Evolutionary conservation across 2,797 vertebrate genomes (phyloP), one percentile per base, ranked within the genome.

Genomic region (Myripristis jacobus): DNA sequence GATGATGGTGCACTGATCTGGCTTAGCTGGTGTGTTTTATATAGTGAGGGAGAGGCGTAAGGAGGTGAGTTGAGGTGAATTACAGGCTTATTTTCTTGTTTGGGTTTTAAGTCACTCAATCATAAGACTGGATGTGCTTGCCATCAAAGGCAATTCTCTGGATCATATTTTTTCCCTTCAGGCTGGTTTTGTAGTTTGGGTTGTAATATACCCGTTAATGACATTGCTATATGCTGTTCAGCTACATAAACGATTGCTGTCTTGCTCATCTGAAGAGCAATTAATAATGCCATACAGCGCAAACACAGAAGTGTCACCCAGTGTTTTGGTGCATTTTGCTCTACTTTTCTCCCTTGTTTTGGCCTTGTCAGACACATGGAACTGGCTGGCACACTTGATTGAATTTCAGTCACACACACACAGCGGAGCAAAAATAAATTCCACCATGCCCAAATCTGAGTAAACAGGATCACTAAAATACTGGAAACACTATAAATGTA

Each of bases 391-490:
- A 36, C 34, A 36, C 9, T 51, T 52, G 53, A 68, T 68, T 60
- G 3, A 56, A 44, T 72, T 46, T 68, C 4, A 10, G 19, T 74
- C 57, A 50, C 1, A 50, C 57, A 50, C 1, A 50, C 3, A 29
- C 2, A 16, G 25, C 16, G 19, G 31, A 66, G 59, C 62, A 52
- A 70, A 18, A 54, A 24, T 12, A 18, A 65, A 31, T 70, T 53
- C 22, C 47, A 47, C 2, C 3, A 0, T 63, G 38, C 22, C 48
- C 15, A 34, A 47, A 65, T 25, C 27, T 68, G 12, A 15, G n/a
- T 24, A 29, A 75, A 55, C 43, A 56, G 15, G 38, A 25, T n/a
- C 38, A 22, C 5, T 29, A 31, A 47, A 29, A 36, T 62, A 46
- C 50, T 11, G 22, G 52, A 29, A 16, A 16, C 16, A 3, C 25